phyloP scores from a whole-genome alignment of 2,113 vertebrate genomes.

The Stercorarius parasiticus region DNA sequence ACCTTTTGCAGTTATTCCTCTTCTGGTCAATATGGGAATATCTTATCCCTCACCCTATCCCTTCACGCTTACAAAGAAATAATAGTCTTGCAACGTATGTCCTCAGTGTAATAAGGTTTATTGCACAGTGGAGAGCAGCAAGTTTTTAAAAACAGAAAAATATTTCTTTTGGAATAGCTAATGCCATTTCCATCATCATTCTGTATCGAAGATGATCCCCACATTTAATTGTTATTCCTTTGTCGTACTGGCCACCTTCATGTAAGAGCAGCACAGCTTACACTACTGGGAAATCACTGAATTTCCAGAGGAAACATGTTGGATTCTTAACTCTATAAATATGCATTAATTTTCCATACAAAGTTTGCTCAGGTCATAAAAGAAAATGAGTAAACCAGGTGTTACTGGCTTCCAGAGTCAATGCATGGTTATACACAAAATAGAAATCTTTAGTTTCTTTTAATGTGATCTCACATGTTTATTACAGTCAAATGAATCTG shows the following conservation, averaged over 20 bases:
- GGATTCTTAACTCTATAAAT: conserved; percentile 9
- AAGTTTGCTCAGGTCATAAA: background rate
- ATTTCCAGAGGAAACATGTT: conserved; percentile 13
- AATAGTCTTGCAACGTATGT: background rate
- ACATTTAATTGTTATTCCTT: conserved; percentile 49
- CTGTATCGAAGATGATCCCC: background rate
- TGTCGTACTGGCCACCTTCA: background rate
- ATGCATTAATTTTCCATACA: background rate
- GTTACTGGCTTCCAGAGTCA: background rate
- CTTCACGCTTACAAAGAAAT: background rate
- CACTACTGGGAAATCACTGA: conserved; percentile 40
- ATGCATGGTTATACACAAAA: background rate
- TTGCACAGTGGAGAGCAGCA: background rate
- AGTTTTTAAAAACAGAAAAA: conserved; percentile 13
- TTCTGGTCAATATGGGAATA: background rate
- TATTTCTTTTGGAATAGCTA: conserved; percentile 1
- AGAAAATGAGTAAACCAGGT: background rate
- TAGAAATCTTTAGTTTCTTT: background rate
- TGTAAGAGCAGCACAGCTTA: background rate
- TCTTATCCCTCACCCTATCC: background rate
- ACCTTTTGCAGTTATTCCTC: background rate
- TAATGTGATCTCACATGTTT: background rate
- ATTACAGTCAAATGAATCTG: background rate
- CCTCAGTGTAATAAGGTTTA: background rate
- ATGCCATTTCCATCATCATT: background rate